Evolutionary conservation across 2,113 vertebrate species (phyloP).

Genomic region (Pipa parva): DNA sequence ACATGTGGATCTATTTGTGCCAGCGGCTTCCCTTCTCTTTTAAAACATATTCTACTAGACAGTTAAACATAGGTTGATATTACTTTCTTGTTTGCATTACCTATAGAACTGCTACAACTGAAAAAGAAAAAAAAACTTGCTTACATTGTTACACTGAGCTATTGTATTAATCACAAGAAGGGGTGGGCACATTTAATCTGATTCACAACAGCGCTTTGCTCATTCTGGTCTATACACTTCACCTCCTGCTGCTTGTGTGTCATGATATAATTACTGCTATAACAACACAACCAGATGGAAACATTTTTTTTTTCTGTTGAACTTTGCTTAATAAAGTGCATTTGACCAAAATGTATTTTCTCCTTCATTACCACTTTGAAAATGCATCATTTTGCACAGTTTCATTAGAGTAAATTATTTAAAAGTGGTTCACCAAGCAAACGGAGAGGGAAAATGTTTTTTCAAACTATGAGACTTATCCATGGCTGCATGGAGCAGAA

Average conservation of each 20-base stretch:
- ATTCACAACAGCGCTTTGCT: constrained; percentile 37
- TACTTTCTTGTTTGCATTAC: constrained; percentile 66
- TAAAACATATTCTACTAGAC: constrained; percentile 79
- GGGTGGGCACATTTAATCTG: constrained; percentile 46
- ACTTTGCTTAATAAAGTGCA: constrained; percentile 37
- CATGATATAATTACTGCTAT: constrained; percentile 42
- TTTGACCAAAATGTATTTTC: constrained; percentile 27
- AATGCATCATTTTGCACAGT: constrained; percentile 1
- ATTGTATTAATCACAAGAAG: constrained; percentile 22
- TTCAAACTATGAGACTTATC: background rate
- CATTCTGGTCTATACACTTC: constrained; percentile 47
- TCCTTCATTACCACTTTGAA: constrained; percentile 9
- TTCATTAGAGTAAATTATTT: constrained; percentile 7
- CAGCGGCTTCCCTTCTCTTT: constrained; percentile 78
- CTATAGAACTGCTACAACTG: constrained; percentile 56
- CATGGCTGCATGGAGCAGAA: no score
- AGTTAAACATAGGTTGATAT: constrained; percentile 79
- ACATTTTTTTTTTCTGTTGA: constrained; percentile 49
- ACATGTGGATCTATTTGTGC: constrained; percentile 89
- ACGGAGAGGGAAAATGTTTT: background rate
- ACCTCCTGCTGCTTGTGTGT: constrained; percentile 47
- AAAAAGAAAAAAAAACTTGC: background rate
- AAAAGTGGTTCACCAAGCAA: constrained; percentile 5
- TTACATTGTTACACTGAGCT: constrained; percentile 4
- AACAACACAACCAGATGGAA: constrained; percentile 45